phyloP scores from a whole-genome alignment of 1,140 invertebrate species.

The Protaetia brevitarsis region DNA sequence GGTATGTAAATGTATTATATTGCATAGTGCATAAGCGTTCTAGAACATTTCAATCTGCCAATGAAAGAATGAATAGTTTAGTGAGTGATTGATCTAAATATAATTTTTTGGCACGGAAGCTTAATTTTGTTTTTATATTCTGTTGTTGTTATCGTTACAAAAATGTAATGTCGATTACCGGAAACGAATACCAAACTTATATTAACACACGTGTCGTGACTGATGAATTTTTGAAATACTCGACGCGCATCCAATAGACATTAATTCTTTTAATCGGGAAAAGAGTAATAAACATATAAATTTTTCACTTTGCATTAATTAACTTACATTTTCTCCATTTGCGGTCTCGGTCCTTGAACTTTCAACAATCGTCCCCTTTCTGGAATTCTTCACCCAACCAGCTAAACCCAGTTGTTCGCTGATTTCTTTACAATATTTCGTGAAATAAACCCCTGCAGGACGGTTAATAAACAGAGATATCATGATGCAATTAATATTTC shows the following conservation, averaged over 20 bases:
- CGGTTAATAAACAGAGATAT: too few species aligned
- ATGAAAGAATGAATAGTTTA: not conserved
- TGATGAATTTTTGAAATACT: too few species aligned
- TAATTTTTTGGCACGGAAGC: slow-evolving; percentile 4
- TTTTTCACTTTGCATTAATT: too few species aligned
- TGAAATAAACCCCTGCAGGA: slow-evolving; percentile 78
- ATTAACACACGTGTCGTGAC: too few species aligned
- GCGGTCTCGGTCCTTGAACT: slow-evolving; percentile 75
- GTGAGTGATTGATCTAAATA: slow-evolving; percentile 9
- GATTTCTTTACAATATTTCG: slow-evolving; percentile 81
- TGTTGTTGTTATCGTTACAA: too few species aligned
- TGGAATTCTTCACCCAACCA: slow-evolving; percentile 92
- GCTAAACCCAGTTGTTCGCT: slow-evolving; percentile 66
- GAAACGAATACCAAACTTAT: too few species aligned
- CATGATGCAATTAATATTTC: slow-evolving; percentile 1
- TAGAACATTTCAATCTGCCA: not conserved
- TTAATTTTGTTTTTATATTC: not conserved
- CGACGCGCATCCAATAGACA: too few species aligned
- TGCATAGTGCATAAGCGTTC: too few species aligned
- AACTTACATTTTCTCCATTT: slow-evolving; percentile 82
- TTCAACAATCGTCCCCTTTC: slow-evolving; percentile 81
- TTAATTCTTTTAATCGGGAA: too few species aligned
- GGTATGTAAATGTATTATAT: too few species aligned
- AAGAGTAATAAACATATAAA: too few species aligned
- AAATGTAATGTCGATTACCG: too few species aligned